A percentile compares a stretch with the other conserved stretches of the same genome.
These are phyloP conservation scores for Coregonus suidteri DNA, from an alignment of 2,797 vertebrate genomes.

Conservation along the genomic window DNA sequence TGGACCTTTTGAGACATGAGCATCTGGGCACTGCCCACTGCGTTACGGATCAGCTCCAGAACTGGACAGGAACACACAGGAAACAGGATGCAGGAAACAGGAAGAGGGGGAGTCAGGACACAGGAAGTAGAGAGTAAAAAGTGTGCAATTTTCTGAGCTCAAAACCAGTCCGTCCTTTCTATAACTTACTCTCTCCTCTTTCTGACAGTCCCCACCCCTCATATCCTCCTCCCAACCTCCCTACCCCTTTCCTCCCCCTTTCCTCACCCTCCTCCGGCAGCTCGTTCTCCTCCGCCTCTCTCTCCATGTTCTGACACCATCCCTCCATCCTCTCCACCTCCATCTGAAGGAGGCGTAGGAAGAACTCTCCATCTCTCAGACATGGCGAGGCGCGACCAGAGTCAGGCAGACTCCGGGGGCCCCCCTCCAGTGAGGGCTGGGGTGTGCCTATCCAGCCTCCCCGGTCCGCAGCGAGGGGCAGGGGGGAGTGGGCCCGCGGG, in stretches of 20 bases:
- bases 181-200: background rate
- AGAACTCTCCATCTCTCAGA: conserved; percentile 94
- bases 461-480: conserved; percentile 76
- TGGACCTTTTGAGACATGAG: conserved; percentile 99
- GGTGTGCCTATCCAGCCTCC: conserved; percentile 74
- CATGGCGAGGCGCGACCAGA: conserved; percentile 93
- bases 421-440: conserved; percentile 76
- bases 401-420: conserved; percentile 92
- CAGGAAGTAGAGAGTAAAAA: conserved; percentile 1
- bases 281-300: conserved; percentile 94
- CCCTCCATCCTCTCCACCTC: conserved; percentile 98
- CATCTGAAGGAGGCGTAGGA: conserved; percentile 91
- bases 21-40: conserved; percentile 95
- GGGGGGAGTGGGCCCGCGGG: conserved; percentile 75
- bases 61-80: conserved; percentile 67
- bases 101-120: background rate
- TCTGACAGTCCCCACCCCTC: background rate
- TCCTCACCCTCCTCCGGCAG: conserved; percentile 89
- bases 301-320: conserved; percentile 98
- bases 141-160: background rate
- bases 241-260: background rate
- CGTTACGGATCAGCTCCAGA: conserved; percentile 93
- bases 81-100: too few species aligned
- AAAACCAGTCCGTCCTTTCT: background rate
- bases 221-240: background rate